phyloP scores from a whole-genome alignment of 2,888 invertebrate genomes.

The Heliconius aoede region DNA sequence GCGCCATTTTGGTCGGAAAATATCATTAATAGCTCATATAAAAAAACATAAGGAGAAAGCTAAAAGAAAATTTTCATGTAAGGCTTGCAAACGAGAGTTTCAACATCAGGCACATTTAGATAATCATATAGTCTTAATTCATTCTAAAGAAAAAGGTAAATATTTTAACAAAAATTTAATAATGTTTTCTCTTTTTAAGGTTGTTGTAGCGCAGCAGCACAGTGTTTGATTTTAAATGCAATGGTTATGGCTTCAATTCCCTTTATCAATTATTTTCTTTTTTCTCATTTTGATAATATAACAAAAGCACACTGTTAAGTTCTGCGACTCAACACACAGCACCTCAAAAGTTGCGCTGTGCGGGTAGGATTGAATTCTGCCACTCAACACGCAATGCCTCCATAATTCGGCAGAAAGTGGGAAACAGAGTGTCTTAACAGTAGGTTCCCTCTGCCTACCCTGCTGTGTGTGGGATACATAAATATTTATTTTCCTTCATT shows the following conservation, averaged over 20 bases:
- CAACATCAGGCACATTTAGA: constrained; percentile 81
- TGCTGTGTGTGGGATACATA: too few relatives aligned
- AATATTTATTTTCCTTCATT: too few relatives aligned
- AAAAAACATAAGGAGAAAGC: constrained; percentile 63
- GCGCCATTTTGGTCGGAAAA: constrained; percentile 66
- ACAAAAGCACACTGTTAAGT: too few relatives aligned
- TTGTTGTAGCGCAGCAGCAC: too few relatives aligned
- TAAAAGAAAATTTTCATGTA: constrained; percentile 61
- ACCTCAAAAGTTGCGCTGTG: too few relatives aligned
- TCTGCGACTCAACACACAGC: too few relatives aligned
- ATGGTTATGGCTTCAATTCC: neutral
- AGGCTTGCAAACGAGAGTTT: constrained; percentile 79
- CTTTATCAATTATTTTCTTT: neutral
- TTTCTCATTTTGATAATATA: neutral
- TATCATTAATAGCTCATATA: constrained; percentile 63
- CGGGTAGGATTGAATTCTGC: too few relatives aligned
- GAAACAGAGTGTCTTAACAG: too few relatives aligned
- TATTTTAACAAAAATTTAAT: neutral
- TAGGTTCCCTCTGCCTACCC: too few relatives aligned
- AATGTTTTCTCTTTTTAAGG: neutral
- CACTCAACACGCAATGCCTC: too few relatives aligned
- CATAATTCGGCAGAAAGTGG: too few relatives aligned
- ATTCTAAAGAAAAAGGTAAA: constrained; percentile 68
- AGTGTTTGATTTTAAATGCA: neutral
- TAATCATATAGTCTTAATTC: constrained; percentile 77